phyloP scores from a whole-genome alignment of 2,797 vertebrate genomes.

The Prionace glauca region DNA sequence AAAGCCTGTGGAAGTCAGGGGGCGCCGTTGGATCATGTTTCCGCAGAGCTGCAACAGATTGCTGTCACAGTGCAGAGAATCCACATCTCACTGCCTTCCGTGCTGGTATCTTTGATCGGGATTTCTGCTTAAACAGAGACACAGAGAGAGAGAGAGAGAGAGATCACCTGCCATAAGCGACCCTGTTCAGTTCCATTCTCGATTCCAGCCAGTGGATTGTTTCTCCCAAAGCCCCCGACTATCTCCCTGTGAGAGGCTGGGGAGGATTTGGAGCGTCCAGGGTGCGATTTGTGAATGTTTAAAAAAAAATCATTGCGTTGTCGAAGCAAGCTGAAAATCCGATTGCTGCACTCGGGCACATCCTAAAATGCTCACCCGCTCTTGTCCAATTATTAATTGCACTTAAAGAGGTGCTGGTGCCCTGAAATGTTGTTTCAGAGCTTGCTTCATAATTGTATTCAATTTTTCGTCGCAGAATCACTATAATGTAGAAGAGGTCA shows the following conservation, averaged over 20 bases:
- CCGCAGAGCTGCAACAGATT: neutral
- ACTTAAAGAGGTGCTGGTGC: neutral
- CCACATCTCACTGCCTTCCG: neutral
- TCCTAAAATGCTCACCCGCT: neutral
- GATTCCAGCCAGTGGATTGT: neutral
- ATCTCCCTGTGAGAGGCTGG: neutral
- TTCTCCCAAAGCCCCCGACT: neutral
- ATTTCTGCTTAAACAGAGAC: neutral
- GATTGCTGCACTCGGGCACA: neutral
- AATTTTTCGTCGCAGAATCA: neutral
- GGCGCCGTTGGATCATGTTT: slow-evolving; percentile 23
- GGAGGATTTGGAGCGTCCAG: neutral
- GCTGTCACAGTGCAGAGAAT: neutral
- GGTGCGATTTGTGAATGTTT: neutral
- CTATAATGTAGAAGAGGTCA: too few relatives aligned
- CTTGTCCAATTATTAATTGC: neutral
- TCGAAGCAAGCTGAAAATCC: neutral
- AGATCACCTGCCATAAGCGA: neutral
- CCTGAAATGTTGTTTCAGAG: neutral
- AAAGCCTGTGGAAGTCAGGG: neutral
- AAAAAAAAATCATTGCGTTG: too few relatives aligned
- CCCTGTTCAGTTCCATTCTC: too few relatives aligned
- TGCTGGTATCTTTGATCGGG: too few relatives aligned
- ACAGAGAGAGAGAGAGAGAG: neutral
- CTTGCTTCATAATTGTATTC: neutral